Percentiles rank a stretch among this genome's conserved stretches.
phyloP scores from a whole-genome alignment of 1,140 invertebrate genomes.

The Oppia nitens region DNA sequence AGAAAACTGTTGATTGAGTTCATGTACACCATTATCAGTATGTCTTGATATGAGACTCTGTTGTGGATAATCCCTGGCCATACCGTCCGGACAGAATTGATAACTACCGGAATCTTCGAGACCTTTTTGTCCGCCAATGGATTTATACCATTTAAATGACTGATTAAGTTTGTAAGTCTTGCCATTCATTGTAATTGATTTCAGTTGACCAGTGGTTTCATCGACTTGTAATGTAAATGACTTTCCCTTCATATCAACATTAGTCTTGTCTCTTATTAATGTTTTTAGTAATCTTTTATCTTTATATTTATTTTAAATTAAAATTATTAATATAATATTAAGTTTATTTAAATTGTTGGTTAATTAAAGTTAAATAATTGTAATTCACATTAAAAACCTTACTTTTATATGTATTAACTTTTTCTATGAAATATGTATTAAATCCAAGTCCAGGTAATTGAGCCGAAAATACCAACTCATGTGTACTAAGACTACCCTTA shows the following conservation, averaged over 20 bases:
- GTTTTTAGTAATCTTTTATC: too few relatives aligned
- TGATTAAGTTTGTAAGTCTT: constrained; percentile 15
- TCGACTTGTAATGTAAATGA: constrained; percentile 23
- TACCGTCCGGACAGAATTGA: constrained; percentile 21
- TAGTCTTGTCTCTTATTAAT: too few relatives aligned
- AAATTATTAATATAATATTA: too few relatives aligned
- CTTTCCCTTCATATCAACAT: constrained; percentile 8
- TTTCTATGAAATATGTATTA: constrained; percentile 26
- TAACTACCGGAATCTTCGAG: constrained; percentile 24
- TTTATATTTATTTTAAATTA: too few relatives aligned
- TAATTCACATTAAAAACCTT: too few relatives aligned
- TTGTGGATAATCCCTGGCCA: constrained; percentile 12
- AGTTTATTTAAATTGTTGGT: too few relatives aligned
- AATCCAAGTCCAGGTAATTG: constrained; percentile 30
- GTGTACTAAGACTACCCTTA: constrained; percentile 23
- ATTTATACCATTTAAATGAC: constrained; percentile 20
- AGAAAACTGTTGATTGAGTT: constrained; percentile 47
- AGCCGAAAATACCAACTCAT: constrained; percentile 30
- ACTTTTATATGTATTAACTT: too few relatives aligned
- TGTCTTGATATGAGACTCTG: constrained; percentile 19
- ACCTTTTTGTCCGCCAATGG: constrained; percentile 8
- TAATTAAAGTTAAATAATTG: too few relatives aligned
- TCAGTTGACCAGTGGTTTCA: constrained; percentile 26
- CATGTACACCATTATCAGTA: constrained; percentile 33
- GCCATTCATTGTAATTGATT: constrained; percentile 27